phyloP scores from a whole-genome alignment of 2,113 vertebrate species.

The Daboia siamensis region DNA sequence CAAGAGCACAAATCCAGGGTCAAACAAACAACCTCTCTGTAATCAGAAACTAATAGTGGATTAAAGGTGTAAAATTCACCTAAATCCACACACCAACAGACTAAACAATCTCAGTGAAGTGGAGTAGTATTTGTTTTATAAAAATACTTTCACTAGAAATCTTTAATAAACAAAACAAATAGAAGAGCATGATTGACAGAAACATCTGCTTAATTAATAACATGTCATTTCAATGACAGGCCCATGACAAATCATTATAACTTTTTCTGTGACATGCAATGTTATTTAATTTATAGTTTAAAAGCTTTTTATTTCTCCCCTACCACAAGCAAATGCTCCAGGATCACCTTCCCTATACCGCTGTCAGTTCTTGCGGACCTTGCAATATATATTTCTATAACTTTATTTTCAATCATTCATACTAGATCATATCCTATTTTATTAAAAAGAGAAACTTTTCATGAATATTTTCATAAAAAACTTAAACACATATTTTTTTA shows the following conservation, averaged over 20 bases:
- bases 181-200: slow-evolving; percentile 62
- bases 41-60: slow-evolving; percentile 89
- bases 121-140: slow-evolving; percentile 76
- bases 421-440: neutral
- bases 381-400: neutral
- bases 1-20: slow-evolving; percentile 74
- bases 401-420: neutral
- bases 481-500: neutral
- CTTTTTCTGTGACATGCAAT: neutral
- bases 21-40: slow-evolving; percentile 69
- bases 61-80: slow-evolving; percentile 83
- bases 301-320: neutral
- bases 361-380: neutral
- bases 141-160: slow-evolving; percentile 75
- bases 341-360: neutral
- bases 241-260: slow-evolving; percentile 66
- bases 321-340: neutral
- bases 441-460: neutral
- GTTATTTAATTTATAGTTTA: neutral
- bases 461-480: neutral
- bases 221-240: slow-evolving; percentile 66
- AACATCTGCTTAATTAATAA: slow-evolving; percentile 76
- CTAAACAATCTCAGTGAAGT: slow-evolving; percentile 86
- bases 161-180: slow-evolving; percentile 70
- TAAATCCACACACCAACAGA: slow-evolving; percentile 79